phyloP scores from a whole-genome alignment of 1,140 invertebrate genomes.

The Drosophila kohkoa region DNA sequence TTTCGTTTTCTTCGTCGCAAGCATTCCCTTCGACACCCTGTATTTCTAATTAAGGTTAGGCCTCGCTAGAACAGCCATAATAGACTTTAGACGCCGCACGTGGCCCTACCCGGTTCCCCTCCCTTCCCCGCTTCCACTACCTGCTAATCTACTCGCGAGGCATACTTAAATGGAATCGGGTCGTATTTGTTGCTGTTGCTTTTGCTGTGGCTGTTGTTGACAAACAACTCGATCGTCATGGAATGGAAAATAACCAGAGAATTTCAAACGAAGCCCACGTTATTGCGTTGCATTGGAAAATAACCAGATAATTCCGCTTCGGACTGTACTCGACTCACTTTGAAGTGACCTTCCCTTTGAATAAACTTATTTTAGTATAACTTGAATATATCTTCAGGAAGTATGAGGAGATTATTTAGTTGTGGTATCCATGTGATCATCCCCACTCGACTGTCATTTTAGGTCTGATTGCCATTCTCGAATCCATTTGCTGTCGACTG shows the following conservation, averaged over 20 bases:
- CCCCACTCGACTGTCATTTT: constrained; percentile 1
- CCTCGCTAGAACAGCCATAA: neutral
- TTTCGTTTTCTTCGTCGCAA: neutral
- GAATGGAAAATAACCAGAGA: constrained; percentile 45
- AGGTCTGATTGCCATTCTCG: constrained; percentile 1
- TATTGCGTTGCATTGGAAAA: constrained; percentile 28
- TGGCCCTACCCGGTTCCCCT: neutral
- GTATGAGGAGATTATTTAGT: neutral
- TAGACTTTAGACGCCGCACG: neutral
- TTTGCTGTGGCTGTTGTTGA: constrained; percentile 22
- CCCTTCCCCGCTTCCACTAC: neutral
- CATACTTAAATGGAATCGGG: constrained; percentile 23
- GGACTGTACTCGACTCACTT: constrained; percentile 12
- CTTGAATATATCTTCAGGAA: neutral
- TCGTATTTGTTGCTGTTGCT: neutral
- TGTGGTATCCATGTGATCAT: neutral
- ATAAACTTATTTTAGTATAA: neutral
- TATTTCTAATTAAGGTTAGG: constrained; percentile 20
- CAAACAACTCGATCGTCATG: constrained; percentile 33
- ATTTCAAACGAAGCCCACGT: constrained; percentile 7
- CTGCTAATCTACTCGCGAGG: constrained; percentile 9
- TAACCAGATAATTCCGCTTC: constrained; percentile 2
- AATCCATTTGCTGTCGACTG: neutral
- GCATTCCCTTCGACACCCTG: constrained; percentile 4
- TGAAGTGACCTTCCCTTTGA: neutral